Percentiles rank a stretch among this genome's conserved stretches.
These are phyloP conservation scores for Hirtodrosophila trivittata DNA, from an alignment of 2,888 invertebrate genomes.

Conservation along the genomic window DNA sequence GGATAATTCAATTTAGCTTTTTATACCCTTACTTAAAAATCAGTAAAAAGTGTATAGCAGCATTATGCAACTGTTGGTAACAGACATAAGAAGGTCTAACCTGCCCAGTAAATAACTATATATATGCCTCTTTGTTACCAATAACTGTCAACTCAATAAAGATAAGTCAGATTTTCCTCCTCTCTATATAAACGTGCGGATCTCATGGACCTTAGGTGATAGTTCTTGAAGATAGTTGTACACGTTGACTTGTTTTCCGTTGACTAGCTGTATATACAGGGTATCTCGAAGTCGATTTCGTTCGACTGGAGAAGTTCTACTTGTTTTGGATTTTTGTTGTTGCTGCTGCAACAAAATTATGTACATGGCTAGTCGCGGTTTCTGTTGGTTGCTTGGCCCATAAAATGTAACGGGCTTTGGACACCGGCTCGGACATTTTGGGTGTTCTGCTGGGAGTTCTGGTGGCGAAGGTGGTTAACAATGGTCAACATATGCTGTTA, in stretches of 20 bases:
- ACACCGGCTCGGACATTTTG: conserved; percentile 43
- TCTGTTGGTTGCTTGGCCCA: conserved; percentile 55
- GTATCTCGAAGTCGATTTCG: neutral
- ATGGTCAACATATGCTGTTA: conserved; percentile 69
- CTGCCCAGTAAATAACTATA: too few relatives aligned
- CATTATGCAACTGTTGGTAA: too few relatives aligned
- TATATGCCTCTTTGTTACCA: too few relatives aligned
- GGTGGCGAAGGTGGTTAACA: conserved; percentile 16
- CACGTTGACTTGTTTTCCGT: too few relatives aligned
- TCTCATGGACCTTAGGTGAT: too few relatives aligned
- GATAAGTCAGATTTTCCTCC: too few relatives aligned
- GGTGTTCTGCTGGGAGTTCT: conserved; percentile 18
- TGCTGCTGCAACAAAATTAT: conserved; percentile 64
- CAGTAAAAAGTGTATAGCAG: neutral
- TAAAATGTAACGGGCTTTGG: conserved; percentile 61
- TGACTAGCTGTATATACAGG: conserved; percentile 11
- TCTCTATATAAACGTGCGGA: too few relatives aligned
- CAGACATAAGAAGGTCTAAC: too few relatives aligned
- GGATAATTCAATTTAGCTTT: conserved; percentile 75
- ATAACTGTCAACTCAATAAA: too few relatives aligned
- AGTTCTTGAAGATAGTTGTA: too few relatives aligned
- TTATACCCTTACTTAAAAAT: conserved; percentile 45
- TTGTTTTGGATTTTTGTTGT: conserved; percentile 27
- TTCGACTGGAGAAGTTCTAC: neutral
- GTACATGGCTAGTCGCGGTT: conserved; percentile 60